phyloP scores from a whole-genome alignment of 1,140 invertebrate species.

The Bombus turneri region DNA sequence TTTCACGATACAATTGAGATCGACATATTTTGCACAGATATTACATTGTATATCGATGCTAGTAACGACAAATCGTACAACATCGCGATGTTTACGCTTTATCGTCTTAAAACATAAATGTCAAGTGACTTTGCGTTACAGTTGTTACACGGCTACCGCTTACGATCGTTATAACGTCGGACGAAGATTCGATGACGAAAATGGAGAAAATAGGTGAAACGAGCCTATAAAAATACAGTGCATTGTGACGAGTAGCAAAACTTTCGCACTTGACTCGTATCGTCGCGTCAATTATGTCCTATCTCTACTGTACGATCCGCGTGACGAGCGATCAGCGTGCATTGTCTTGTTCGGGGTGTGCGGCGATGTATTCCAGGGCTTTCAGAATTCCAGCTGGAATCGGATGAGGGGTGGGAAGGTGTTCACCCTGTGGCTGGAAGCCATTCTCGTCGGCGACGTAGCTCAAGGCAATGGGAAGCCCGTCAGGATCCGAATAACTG shows the following conservation, averaged over 20 bases:
- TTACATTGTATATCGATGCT: neutral
- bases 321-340: neutral
- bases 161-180: no score
- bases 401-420: constrained; percentile 81
- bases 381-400: constrained; percentile 76
- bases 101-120: neutral
- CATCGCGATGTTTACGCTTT: no score
- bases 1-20: neutral
- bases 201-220: neutral
- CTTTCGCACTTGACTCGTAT: neutral
- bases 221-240: neutral
- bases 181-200: neutral
- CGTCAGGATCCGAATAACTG: constrained; percentile 87
- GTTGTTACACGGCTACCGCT: neutral
- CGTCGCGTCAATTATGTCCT: constrained; percentile 27
- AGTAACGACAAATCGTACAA: neutral
- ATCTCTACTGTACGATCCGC: neutral
- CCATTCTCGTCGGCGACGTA: constrained; percentile 90
- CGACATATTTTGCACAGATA: neutral
- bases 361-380: constrained; percentile 73
- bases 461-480: constrained; percentile 84
- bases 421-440: constrained; percentile 87
- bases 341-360: constrained; percentile 71
- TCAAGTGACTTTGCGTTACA: neutral
- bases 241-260: neutral